phyloP scores from a whole-genome alignment of 2,113 vertebrate species.

The Rattus norvegicus region GRCr8 NC_086033.1:41377501-41378000 shows the following conservation, averaged over 20 bases:
- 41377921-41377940: not conserved
- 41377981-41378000: constrained; percentile 17
- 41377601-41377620: not conserved
- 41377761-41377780: not conserved
- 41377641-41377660: not conserved
- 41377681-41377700: not conserved
- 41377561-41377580: not conserved
- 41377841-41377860: not conserved
- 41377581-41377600: not conserved
- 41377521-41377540: not conserved
- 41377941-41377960: not conserved
- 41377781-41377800: not conserved
- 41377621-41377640: not conserved
- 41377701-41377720: not conserved
- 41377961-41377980: not conserved
- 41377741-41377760: not conserved
- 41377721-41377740: constrained; percentile 8
- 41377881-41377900: not conserved
- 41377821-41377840: not conserved
- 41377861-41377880: not conserved
- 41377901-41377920: not conserved
- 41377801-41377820: not conserved
- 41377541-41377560: not conserved
- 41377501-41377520: not conserved
- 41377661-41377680: not conserved